Conservation (phyloP, 2,113 vertebrate species). For the Camelus dromedarius region DNA sequence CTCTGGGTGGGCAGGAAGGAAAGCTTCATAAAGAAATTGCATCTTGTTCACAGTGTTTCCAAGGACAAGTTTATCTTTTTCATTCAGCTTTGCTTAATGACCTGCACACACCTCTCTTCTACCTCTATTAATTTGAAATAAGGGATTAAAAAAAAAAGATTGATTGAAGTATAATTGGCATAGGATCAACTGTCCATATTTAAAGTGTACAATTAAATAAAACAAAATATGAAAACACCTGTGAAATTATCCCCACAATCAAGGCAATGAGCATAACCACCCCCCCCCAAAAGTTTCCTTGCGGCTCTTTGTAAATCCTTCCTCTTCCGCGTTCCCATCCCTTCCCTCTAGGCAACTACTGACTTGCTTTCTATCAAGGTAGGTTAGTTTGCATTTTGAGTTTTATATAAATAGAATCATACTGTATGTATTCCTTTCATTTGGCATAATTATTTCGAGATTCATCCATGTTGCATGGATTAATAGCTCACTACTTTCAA, state of each 20-base stretch:
- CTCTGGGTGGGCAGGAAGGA: background rate
- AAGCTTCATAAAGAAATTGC: background rate
- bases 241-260: background rate
- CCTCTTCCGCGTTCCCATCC: fast-evolving
- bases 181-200: background rate
- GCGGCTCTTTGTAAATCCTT: background rate
- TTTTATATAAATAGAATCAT: background rate
- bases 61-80: background rate
- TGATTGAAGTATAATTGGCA: background rate
- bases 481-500: background rate
- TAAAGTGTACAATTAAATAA: background rate
- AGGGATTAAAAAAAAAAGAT: background rate
- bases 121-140: background rate
- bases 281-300: background rate
- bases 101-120: background rate
- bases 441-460: conserved; percentile 8
- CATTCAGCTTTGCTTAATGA: background rate
- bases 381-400: background rate
- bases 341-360: background rate
- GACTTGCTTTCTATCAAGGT: background rate
- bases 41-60: background rate
- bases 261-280: background rate
- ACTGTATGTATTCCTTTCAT: background rate
- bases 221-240: background rate
- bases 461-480: background rate